Evolutionary conservation across 2,888 invertebrate genomes (phyloP).

Genomic region (Platynereis dumerilii): DNA sequence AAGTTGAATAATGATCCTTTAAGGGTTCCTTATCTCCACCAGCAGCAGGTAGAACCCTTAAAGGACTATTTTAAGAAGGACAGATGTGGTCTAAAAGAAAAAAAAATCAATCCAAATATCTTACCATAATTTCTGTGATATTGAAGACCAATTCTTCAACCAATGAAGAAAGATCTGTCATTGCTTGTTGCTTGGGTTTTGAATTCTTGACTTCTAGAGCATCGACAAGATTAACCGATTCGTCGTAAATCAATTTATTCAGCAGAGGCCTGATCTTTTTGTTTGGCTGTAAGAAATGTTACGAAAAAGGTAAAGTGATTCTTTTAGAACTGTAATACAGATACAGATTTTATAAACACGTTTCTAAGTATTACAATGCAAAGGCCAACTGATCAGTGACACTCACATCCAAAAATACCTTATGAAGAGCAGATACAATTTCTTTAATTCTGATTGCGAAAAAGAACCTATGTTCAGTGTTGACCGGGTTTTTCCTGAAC

Average conservation of each 20-base stretch:
- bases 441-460: slow-evolving; percentile 3
- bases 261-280: not conserved
- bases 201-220: not conserved
- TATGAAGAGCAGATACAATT: not conserved
- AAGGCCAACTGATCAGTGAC: no score
- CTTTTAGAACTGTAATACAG: not conserved
- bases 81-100: no score
- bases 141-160: not conserved
- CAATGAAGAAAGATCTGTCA: not conserved
- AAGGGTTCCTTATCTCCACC: no score
- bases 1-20: no score
- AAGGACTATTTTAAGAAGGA: no score
- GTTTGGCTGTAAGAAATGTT: not conserved
- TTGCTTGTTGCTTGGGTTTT: not conserved
- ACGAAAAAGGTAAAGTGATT: not conserved
- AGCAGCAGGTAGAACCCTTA: no score
- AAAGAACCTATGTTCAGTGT: not conserved
- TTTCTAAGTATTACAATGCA: no score
- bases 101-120: no score
- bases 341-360: no score
- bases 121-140: slow-evolving; percentile 1
- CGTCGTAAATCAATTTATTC: not conserved
- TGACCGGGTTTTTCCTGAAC: not conserved
- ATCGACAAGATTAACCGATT: not conserved
- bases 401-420: slow-evolving; percentile 1